Evolutionary conservation across 2,113 vertebrate species (phyloP).

Genomic region (Verasper variegatus): DNA sequence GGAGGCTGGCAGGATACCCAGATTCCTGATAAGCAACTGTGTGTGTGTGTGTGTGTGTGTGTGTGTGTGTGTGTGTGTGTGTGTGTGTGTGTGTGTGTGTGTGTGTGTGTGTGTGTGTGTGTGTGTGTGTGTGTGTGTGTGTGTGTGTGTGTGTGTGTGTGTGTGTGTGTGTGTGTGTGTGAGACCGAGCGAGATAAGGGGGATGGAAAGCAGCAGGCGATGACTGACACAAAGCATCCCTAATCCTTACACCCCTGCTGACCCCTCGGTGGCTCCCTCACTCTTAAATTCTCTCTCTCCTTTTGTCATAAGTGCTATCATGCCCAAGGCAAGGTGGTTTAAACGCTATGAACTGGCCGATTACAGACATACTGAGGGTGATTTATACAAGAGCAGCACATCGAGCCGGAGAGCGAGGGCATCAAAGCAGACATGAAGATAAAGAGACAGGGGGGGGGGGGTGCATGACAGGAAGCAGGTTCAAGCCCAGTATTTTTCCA

Average conservation of each 20-base stretch:
- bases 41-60: constrained; percentile 23
- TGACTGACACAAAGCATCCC: constrained; percentile 47
- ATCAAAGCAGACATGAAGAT: constrained; percentile 37
- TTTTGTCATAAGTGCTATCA: constrained; percentile 11
- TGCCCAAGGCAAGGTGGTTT: constrained; percentile 24
- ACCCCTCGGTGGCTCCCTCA: constrained; percentile 31
- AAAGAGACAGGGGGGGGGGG: not conserved
- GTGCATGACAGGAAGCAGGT: constrained; percentile 46
- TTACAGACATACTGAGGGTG: not conserved
- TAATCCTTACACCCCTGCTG: constrained; percentile 21
- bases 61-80: constrained; percentile 23
- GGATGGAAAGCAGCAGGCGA: constrained; percentile 59
- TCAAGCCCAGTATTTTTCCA: constrained; percentile 51
- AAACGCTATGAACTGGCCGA: not conserved
- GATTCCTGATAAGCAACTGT: constrained; percentile 54
- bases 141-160: constrained; percentile 21
- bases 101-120: constrained; percentile 23
- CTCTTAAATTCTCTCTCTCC: not conserved
- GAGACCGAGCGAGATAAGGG: constrained; percentile 9
- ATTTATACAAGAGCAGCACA: constrained; percentile 27
- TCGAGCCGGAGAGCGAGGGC: constrained; percentile 31
- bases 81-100: constrained; percentile 25
- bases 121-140: too few species aligned
- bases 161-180: constrained; percentile 24
- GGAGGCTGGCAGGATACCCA: constrained; percentile 27